Evolutionary conservation across 2,797 vertebrate genomes (phyloP).

Genomic region (Megaceryle alcyon): DNA sequence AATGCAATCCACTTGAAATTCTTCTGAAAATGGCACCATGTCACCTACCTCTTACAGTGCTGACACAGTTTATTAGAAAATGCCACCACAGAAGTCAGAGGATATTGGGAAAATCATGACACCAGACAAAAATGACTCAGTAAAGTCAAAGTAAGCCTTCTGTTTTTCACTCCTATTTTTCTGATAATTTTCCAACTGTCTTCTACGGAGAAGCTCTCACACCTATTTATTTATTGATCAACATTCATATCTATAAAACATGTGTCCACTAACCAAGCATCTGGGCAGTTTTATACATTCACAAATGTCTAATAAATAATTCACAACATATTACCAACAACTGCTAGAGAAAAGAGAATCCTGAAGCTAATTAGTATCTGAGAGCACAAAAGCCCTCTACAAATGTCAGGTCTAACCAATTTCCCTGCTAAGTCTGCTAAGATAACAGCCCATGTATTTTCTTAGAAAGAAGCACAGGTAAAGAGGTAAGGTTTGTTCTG

Average conservation of each 20-base stretch:
- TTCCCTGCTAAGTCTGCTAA: neutral
- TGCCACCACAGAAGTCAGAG: neutral
- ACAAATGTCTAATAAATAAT: conserved; percentile 28
- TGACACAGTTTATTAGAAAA: neutral
- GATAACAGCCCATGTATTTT: neutral
- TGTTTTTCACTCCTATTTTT: neutral
- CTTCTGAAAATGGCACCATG: neutral
- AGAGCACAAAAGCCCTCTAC: neutral
- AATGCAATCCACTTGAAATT: neutral
- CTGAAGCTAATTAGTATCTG: neutral
- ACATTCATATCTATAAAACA: conserved; percentile 18
- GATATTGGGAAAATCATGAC: neutral
- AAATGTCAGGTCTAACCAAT: neutral
- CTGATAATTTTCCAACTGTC: neutral
- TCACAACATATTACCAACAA: neutral
- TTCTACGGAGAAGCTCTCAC: neutral
- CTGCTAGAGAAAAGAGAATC: conserved; percentile 18
- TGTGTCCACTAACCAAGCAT: neutral
- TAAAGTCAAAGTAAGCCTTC: neutral
- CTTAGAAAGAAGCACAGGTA: neutral
- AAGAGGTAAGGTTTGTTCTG: neutral
- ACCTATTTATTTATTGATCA: conserved; percentile 20
- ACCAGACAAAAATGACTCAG: neutral
- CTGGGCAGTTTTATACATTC: neutral
- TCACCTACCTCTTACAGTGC: neutral